Conservation (phyloP, 2,113 vertebrate genomes). For the Anthoscopus minutus region DNA sequence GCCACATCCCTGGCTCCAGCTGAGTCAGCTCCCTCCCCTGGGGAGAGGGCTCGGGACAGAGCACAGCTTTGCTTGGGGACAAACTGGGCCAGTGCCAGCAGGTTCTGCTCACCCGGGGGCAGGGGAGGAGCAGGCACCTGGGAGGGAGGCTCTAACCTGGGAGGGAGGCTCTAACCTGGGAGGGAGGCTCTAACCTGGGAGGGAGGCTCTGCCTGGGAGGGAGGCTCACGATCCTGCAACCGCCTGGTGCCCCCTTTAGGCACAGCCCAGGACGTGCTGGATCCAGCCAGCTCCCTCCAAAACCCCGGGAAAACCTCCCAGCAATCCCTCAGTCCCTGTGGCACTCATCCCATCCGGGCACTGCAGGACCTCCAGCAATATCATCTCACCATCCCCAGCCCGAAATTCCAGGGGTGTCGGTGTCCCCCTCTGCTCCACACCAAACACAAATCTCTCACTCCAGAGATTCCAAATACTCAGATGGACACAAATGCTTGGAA, state of each 20-base stretch:
- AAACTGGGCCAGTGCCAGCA: not conserved
- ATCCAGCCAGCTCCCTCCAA: not conserved
- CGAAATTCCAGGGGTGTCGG: not conserved
- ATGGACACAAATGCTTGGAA: not conserved
- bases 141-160: too few relatives aligned
- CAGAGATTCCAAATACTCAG: not conserved
- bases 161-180: accelerated
- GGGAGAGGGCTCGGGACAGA: not conserved
- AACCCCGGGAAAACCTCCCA: not conserved
- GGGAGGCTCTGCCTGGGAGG: not conserved
- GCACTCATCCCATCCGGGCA: not conserved
- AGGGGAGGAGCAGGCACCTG: not conserved
- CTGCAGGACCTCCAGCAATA: not conserved
- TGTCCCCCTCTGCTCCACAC: not conserved
- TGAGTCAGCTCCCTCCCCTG: not conserved
- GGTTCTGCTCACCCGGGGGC: not conserved
- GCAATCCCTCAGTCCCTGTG: accelerated
- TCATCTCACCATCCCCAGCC: not conserved
- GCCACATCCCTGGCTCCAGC: not conserved
- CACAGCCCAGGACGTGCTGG: not conserved
- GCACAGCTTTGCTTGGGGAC: accelerated
- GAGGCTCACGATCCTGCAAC: not conserved
- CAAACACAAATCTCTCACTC: not conserved
- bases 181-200: not conserved
- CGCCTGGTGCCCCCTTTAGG: slow-evolving; percentile 26